A percentile compares a stretch with the other conserved stretches of the same genome.
Evolutionary conservation across 2,113 vertebrate genomes (phyloP).

Genomic region (Aegithalos caudatus): DNA sequence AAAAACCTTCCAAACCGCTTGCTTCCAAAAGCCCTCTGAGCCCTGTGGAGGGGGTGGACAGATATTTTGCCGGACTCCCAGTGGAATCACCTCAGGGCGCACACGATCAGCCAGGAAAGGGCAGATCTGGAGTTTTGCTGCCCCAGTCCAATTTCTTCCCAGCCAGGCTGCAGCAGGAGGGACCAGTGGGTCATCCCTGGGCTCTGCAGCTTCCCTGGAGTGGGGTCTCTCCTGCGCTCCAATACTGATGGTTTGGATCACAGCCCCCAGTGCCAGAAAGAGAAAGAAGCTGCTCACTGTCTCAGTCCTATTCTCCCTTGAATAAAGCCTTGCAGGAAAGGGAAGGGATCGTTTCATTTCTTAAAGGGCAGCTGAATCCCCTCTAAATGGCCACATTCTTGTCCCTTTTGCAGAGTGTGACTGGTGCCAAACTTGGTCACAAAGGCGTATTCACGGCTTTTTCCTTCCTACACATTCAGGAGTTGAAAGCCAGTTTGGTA

Average conservation of each 20-base stretch:
- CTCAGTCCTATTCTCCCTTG: slow-evolving; percentile 1
- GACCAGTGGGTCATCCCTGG: not conserved
- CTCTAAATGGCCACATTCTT: slow-evolving; percentile 72
- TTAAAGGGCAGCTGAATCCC: slow-evolving; percentile 67
- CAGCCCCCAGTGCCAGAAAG: not conserved
- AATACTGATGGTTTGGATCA: fast-evolving
- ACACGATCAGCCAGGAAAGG: fast-evolving
- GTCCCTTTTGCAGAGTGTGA: not conserved
- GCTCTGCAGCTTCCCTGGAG: not conserved
- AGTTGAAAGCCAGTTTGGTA: slow-evolving; percentile 64
- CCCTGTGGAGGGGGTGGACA: not conserved
- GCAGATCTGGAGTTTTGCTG: not conserved
- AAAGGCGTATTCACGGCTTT: slow-evolving; percentile 62
- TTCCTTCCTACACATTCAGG: slow-evolving; percentile 69
- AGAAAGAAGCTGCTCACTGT: slow-evolving; percentile 52
- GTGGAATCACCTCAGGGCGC: fast-evolving
- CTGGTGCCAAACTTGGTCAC: slow-evolving; percentile 63
- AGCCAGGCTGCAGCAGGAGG: not conserved
- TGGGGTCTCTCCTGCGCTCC: not conserved
- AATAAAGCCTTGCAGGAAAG: slow-evolving; percentile 57
- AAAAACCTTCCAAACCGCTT: slow-evolving; percentile 6
- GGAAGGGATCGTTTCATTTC: slow-evolving; percentile 55
- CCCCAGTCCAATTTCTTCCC: not conserved
- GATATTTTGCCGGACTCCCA: not conserved
- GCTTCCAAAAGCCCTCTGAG: not conserved